Evolutionary conservation across 2,888 invertebrate genomes (phyloP), one percentile per base, ranked within the genome.

Genomic region (Eucera pruinosa): DNA sequence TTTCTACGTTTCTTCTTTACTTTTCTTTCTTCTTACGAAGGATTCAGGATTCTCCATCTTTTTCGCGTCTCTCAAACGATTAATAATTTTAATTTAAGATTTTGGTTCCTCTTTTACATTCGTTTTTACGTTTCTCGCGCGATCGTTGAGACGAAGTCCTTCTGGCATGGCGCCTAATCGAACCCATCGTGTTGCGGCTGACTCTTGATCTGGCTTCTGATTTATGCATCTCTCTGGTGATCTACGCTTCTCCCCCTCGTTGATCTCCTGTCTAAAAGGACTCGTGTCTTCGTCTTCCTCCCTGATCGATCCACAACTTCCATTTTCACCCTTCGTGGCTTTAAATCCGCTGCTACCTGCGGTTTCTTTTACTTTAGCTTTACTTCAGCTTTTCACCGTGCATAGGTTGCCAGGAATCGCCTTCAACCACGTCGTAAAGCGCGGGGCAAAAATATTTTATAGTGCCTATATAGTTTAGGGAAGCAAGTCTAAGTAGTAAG

Each of bases 181-280:
- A 66, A 60, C 30, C 55, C 43, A 23, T 52, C 62, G 39, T 43
- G 61, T 75, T 78, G 78, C 78, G 78, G 78, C 78, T 79, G 78
- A 71, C 30, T 68, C 70, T 79, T 79, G 78, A 76, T 79, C 77
- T 79, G 78, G 78, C 78, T 79, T 77, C 45, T 71, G 71, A 78
- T 47, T 62, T 50, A 61, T 77, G 78, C 77, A 77, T 70, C 25
- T 50, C 27, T 67, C 70, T 43, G 61, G 45, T 41, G 64, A 55
- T 52, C 54, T 36, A 73, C 36, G 77, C 78, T 78, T 76, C 61
- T 52, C 39, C 48, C 18, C 48, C 50, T 20, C 47, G 25, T 30
- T 41, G 25, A 47, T 45, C 41, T 45, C 7, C 23, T 20, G 7
- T 27, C 50, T 36, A 50, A 39, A 20, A 23, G 48, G 36, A 18